These are phyloP conservation scores for Drosophila neotestacea DNA, from an alignment of 2,888 invertebrate genomes.

Conservation along the genomic window DNA sequence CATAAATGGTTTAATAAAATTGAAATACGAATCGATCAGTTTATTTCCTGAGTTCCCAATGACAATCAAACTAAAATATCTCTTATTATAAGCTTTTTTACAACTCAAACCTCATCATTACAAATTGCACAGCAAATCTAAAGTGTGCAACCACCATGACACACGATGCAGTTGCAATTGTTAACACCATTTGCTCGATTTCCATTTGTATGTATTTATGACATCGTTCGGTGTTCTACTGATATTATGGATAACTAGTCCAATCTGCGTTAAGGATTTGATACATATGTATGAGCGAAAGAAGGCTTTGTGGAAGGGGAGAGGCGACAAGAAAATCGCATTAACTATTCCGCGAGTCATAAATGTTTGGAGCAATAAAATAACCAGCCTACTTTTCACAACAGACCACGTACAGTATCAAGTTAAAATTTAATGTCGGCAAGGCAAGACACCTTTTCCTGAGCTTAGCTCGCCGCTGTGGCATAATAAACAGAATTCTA, in stretches of 20 bases:
- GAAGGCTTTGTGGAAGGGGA: neutral
- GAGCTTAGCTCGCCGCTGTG: constrained; percentile 56
- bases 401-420: constrained; percentile 42
- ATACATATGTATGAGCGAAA: constrained; percentile 12
- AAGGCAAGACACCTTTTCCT: constrained; percentile 51
- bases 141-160: constrained; percentile 2
- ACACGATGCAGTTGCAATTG: constrained; percentile 1
- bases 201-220: constrained; percentile 43
- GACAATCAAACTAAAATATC: neutral
- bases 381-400: constrained; percentile 63
- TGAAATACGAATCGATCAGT: too few relatives aligned
- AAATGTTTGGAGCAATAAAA: constrained; percentile 66
- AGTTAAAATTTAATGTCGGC: constrained; percentile 71
- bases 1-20: too few relatives aligned
- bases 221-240: constrained; percentile 25
- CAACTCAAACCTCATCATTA: neutral
- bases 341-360: constrained; percentile 72
- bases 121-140: neutral
- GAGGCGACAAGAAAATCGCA: constrained; percentile 67
- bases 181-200: too few relatives aligned
- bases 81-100: too few relatives aligned
- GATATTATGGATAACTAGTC: constrained; percentile 42
- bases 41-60: too few relatives aligned
- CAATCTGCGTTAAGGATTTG: constrained; percentile 31
- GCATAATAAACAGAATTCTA: constrained; percentile 74